Percentiles rank a stretch among this genome's conserved stretches.
phyloP scores from a whole-genome alignment of 2,797 vertebrate species.

The Hyperoplus immaculatus region DNA sequence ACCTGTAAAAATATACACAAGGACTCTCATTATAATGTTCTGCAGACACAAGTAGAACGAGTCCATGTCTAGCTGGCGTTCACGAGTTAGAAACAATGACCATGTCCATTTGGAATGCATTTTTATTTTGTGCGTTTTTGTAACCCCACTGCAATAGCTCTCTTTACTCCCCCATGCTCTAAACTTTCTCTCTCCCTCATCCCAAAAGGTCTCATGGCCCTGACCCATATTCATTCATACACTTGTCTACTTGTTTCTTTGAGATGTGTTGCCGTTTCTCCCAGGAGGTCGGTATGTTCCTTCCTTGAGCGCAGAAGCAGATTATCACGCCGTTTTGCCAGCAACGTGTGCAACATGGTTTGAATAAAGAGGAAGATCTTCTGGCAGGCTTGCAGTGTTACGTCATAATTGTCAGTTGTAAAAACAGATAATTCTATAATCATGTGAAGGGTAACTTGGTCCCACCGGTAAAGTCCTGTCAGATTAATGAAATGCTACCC shows the following conservation, averaged over 20 bases:
- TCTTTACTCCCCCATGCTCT: not conserved
- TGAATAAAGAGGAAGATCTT: conserved; percentile 54
- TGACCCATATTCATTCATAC: conserved; percentile 42
- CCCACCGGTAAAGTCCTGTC: conserved; percentile 63
- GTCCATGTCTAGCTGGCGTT: conserved; percentile 5
- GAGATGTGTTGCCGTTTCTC: conserved; percentile 22
- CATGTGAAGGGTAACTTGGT: conserved; percentile 59
- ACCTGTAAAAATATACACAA: conserved; percentile 23
- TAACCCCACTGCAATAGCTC: conserved; percentile 7
- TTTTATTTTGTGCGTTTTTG: conserved; percentile 15
- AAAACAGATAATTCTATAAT: conserved; percentile 72
- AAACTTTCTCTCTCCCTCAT: conserved; percentile 10
- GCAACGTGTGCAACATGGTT: conserved; percentile 45
- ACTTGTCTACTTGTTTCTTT: conserved; percentile 23
- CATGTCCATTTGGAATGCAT: conserved; percentile 15
- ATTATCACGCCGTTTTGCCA: conserved; percentile 56
- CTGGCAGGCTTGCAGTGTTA: conserved; percentile 39
- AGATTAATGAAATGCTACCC: conserved; percentile 68
- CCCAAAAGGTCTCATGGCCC: conserved; percentile 28
- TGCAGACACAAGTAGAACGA: conserved; percentile 24
- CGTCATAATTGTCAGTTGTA: conserved; percentile 68
- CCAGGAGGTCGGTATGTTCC: conserved; percentile 52
- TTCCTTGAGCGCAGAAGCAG: conserved; percentile 53
- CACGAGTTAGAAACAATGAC: conserved; percentile 32
- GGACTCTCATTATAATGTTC: conserved; percentile 24